Percentiles rank a stretch among this genome's conserved stretches.
These are phyloP conservation scores for Nipponia nippon DNA, from an alignment of 2,113 vertebrate species.

Conservation along the genomic window DNA sequence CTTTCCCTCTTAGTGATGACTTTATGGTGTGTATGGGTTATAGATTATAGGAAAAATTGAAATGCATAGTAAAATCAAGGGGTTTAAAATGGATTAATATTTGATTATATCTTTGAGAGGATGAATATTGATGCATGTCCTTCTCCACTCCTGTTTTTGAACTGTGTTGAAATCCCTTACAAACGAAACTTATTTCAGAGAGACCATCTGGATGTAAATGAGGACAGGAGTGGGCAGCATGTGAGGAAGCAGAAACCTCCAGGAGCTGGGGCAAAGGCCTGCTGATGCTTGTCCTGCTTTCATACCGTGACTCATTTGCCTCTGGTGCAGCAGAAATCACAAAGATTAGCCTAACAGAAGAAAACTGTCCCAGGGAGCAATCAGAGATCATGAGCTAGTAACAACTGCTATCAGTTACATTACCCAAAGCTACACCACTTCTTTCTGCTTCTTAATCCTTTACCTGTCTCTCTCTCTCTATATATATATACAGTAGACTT, in stretches of 20 bases:
- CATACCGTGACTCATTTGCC: neutral
- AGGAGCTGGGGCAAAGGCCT: neutral
- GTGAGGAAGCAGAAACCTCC: neutral
- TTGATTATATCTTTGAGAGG: conserved; percentile 14
- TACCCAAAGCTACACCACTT: neutral
- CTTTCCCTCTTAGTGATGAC: conserved; percentile 63
- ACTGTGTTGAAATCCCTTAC: neutral
- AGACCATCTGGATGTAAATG: conserved; percentile 9
- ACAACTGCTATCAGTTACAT: neutral
- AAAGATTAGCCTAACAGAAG: neutral
- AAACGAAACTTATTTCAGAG: neutral
- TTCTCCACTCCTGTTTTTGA: neutral
- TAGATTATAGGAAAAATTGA: conserved; percentile 64
- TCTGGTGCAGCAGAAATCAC: conserved; percentile 3
- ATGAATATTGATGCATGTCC: neutral
- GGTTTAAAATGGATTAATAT: conserved; percentile 59
- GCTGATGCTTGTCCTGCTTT: conserved; percentile 20
- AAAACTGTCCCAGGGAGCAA: neutral
- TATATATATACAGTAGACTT: neutral
- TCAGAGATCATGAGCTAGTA: accelerated
- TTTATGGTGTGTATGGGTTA: conserved; percentile 65
- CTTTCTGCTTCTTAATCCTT: neutral
- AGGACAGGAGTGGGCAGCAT: neutral
- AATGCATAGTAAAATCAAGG: conserved; percentile 49
- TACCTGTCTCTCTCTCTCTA: neutral